Conservation (phyloP, 1,140 invertebrate species). For the Bombus waltoni region DNA sequence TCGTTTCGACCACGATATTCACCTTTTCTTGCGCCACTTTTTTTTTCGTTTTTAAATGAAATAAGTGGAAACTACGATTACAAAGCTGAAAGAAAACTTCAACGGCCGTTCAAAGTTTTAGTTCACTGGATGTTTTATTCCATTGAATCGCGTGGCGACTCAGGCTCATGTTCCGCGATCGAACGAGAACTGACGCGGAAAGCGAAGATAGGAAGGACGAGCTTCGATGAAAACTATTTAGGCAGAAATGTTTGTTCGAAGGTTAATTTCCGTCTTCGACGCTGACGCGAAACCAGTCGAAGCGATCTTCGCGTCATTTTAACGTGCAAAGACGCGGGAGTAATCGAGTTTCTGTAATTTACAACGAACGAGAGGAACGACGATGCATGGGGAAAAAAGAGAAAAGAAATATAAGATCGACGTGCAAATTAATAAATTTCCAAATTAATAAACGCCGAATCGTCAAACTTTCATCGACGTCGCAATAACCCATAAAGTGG, state of each 20-base stretch:
- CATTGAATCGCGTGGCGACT: not conserved
- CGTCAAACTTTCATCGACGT: constrained; percentile 2
- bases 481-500: constrained; percentile 4
- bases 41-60: not conserved
- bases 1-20: not conserved
- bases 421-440: constrained; percentile 21
- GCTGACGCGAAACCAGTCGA: not conserved
- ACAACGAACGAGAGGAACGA: not conserved
- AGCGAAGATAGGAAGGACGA: constrained; percentile 51
- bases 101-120: not conserved
- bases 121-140: constrained; percentile 7
- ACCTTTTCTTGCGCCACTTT: not conserved
- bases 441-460: not conserved
- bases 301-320: constrained; percentile 24
- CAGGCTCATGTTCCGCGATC: constrained; percentile 7
- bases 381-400: no score
- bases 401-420: not conserved
- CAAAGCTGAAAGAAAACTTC: not conserved
- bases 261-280: constrained; percentile 62
- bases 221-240: constrained; percentile 52
- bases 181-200: constrained; percentile 54
- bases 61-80: not conserved
- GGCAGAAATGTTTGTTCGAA: constrained; percentile 59
- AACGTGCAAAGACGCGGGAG: not conserved
- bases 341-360: not conserved